Evolutionary conservation across 2,888 invertebrate species (phyloP), one percentile per base, ranked within the genome.

Genomic region (Andricus curvator): DNA sequence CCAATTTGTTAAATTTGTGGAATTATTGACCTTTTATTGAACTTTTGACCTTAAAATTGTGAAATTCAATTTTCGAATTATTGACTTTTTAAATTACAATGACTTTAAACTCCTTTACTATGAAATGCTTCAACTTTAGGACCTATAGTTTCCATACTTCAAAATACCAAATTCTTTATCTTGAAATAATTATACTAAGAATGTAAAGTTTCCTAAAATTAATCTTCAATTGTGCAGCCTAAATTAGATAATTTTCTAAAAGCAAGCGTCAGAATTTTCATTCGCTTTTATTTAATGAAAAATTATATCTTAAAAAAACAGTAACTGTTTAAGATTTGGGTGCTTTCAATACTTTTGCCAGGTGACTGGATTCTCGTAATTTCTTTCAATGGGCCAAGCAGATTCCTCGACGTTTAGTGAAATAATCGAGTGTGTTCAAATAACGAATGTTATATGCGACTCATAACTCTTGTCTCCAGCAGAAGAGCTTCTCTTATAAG

Each of bases 371-470:
- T 56, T 74, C 51, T n/a, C 70, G 48, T 56, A 29, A 74, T 51
- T 74, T 74, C 51, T 74, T 74, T 74, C n/a, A 56, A 51, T 51
- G n/a, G 13, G 13, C 56, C 51, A 51, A 56, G 29, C 29, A 29
- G 51, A 74, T 74, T 74, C 56, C n/a, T 33, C 20, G 70, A 70
- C 29, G 51, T 33, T 70, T 51, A 74, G 70, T 74, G 70, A 74
- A 74, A 74, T 33, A 33, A 17, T 22, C 48, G 48, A 74, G 51
- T 74, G 29, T 74, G 68, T 68, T 68, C 25, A 68, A 68, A 68
- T 29, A 48, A 29, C 68, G 25, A 48, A 25, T 68, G 48, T 68
- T 33, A 70, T 70, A 70, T 70, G 70, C 70, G 48, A 70, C n/a
- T 70, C 48, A 51, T 51, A 51, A 29, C 70, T 70, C 48, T 70